phyloP scores from a whole-genome alignment of 2,113 vertebrate genomes.

The Glaucidium brasilianum region DNA sequence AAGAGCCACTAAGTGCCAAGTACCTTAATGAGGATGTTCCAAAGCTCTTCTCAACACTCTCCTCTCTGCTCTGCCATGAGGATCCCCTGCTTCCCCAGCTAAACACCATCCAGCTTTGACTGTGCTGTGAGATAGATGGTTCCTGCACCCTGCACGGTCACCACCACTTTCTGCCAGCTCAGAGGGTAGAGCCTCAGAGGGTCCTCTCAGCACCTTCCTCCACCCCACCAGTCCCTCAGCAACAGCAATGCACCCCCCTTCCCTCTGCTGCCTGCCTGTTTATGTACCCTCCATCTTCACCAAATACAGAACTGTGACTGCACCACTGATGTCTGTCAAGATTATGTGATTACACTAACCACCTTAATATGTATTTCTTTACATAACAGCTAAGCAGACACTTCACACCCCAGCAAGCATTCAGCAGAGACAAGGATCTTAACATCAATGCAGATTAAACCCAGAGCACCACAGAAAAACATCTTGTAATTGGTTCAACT shows the following conservation, averaged over 20 bases:
- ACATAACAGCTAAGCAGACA: not conserved
- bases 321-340: not conserved
- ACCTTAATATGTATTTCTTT: slow-evolving; percentile 7
- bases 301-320: not conserved
- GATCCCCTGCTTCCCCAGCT: not conserved
- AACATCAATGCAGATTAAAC: slow-evolving; percentile 7
- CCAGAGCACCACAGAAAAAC: not conserved
- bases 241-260: not conserved
- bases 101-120: not conserved
- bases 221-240: not conserved
- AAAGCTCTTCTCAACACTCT: not conserved
- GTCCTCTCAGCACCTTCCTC: rapidly evolving
- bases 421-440: not conserved
- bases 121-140: rapidly evolving
- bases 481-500: not conserved
- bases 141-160: rapidly evolving
- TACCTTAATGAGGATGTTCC: not conserved
- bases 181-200: not conserved
- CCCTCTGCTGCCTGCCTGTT: not conserved
- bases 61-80: not conserved
- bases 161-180: not conserved
- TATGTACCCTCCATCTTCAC: not conserved
- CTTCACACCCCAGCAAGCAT: not conserved
- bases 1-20: not conserved
- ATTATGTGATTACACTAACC: not conserved